Percentiles rank a stretch among this genome's conserved stretches.
These are phyloP conservation scores for Dynastes tityus DNA, from an alignment of 2,888 invertebrate species.

Conservation along the genomic window DNA sequence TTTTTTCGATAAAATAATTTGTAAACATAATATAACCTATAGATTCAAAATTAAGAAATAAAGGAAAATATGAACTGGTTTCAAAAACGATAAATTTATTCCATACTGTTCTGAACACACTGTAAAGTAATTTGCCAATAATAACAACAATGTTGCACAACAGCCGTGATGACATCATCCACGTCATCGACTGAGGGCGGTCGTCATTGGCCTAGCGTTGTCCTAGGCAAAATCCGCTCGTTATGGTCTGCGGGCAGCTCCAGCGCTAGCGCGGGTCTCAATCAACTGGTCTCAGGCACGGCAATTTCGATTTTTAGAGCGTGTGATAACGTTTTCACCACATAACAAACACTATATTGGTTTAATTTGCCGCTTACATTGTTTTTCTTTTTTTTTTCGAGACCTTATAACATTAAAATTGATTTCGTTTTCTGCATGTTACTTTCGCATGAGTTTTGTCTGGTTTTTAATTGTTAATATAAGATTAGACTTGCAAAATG, in stretches of 20 bases:
- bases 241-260: constrained; percentile 87
- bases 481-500: neutral
- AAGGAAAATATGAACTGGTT: no score
- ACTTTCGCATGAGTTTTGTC: neutral
- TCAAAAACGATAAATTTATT: no score
- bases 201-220: constrained; percentile 82
- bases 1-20: no score
- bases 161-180: constrained; percentile 64
- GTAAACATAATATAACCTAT: no score
- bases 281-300: constrained; percentile 87
- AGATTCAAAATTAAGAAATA: no score
- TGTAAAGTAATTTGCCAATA: neutral
- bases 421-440: constrained; percentile 53
- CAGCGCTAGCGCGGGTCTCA: constrained; percentile 83
- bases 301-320: constrained; percentile 54
- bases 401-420: constrained; percentile 48
- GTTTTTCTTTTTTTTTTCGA: constrained; percentile 40
- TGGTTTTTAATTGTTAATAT: neutral
- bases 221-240: constrained; percentile 91
- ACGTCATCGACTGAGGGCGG: constrained; percentile 72
- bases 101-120: neutral
- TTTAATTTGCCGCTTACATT: constrained; percentile 36
- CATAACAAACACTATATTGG: neutral
- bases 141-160: neutral
- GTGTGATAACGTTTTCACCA: constrained; percentile 16